Evolutionary conservation across 2,888 invertebrate species (phyloP).

Genomic region (Stomorhina lunata): DNA sequence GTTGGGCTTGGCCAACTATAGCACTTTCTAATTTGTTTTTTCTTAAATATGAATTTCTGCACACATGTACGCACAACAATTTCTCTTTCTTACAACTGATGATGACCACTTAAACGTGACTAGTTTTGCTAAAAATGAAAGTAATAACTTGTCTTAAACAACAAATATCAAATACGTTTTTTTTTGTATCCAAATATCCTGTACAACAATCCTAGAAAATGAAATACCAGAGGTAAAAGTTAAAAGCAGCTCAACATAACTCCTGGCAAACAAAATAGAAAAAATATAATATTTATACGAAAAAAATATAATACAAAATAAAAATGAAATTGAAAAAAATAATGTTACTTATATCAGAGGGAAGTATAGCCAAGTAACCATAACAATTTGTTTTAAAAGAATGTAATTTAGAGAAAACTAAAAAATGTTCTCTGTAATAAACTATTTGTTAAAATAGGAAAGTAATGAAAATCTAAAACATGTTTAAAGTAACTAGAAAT

Average conservation of each 20-base stretch:
- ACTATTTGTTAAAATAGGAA: too few relatives aligned
- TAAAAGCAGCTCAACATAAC: not conserved
- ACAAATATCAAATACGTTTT: constrained; percentile 9
- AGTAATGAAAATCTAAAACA: too few relatives aligned
- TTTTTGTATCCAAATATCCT: not conserved
- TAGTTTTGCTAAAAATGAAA: constrained; percentile 36
- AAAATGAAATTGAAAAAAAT: not conserved
- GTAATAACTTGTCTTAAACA: constrained; percentile 4
- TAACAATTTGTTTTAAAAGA: not conserved
- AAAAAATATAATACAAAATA: not conserved
- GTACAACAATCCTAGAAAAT: not conserved
- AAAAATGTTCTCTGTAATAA: too few relatives aligned
- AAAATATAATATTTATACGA: not conserved
- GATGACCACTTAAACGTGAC: constrained; percentile 56
- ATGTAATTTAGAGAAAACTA: not conserved
- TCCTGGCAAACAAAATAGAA: not conserved
- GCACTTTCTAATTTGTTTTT: not conserved
- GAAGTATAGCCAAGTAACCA: not conserved
- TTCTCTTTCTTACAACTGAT: constrained; percentile 38
- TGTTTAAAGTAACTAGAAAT: too few relatives aligned
- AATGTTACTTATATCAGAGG: not conserved
- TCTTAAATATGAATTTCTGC: not conserved
- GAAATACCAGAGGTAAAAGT: not conserved
- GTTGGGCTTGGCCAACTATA: too few relatives aligned
- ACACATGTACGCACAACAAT: not conserved